Evolutionary conservation across 2,888 invertebrate genomes (phyloP).

Genomic region (Pegoplata infirma): DNA sequence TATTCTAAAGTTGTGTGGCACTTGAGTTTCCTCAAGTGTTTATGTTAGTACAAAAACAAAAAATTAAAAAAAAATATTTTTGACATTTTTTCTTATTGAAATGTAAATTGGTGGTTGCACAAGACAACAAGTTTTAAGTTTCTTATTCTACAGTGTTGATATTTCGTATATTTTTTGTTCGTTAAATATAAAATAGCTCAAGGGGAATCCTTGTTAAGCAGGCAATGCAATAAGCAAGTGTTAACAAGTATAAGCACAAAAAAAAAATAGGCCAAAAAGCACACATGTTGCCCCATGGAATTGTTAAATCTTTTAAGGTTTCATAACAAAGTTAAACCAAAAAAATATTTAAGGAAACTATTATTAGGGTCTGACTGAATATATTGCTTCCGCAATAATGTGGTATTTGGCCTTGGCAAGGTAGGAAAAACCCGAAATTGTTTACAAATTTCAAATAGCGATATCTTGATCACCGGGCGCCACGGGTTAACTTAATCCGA

Average conservation of each 20-base stretch:
- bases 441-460: too few species aligned
- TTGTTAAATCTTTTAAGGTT: conserved; percentile 35
- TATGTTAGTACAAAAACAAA: conserved; percentile 6
- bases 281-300: conserved; percentile 38
- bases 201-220: conserved; percentile 31
- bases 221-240: conserved; percentile 47
- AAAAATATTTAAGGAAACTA: conserved; percentile 6
- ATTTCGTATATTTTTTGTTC: conserved; percentile 12
- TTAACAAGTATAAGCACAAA: conserved; percentile 37
- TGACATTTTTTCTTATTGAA: conserved; percentile 6
- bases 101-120: neutral
- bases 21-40: conserved; percentile 49
- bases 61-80: conserved; percentile 9
- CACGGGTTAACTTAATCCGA: too few species aligned
- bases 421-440: too few species aligned
- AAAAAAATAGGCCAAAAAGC: neutral
- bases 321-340: conserved; percentile 18
- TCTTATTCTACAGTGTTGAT: conserved; percentile 29
- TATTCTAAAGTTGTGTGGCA: conserved; percentile 46
- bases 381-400: too few species aligned
- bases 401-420: too few species aligned
- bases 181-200: conserved; percentile 55
- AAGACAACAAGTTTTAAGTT: conserved; percentile 46
- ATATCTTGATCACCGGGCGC: too few species aligned
- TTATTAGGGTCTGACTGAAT: too few species aligned